Conservation (phyloP, 1,140 invertebrate genomes). For the Mya arenaria region DNA sequence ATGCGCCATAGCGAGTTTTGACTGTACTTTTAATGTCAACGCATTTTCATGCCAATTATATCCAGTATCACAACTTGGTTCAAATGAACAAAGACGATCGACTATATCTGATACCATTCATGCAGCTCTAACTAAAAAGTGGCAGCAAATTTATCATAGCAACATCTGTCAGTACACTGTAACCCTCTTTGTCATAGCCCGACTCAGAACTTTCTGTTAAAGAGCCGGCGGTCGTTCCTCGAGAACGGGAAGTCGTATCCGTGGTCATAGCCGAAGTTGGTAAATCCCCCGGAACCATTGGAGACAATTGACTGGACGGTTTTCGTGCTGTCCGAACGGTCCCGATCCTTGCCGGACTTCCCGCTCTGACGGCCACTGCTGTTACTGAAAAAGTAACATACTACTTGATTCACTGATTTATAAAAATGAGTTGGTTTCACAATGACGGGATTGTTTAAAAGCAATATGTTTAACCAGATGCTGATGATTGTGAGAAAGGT, state of each 20-base stretch:
- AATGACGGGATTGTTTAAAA: no score
- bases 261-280: slow-evolving; percentile 50
- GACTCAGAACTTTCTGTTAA: slow-evolving; percentile 39
- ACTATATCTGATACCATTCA: background rate
- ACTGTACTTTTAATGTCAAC: background rate
- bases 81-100: background rate
- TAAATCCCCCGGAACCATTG: slow-evolving; percentile 32
- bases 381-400: slow-evolving; percentile 39
- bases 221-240: slow-evolving; percentile 26
- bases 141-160: background rate
- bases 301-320: slow-evolving; percentile 45
- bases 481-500: no score
- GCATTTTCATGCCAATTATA: background rate
- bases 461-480: no score
- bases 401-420: no score
- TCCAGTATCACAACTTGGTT: background rate
- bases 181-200: background rate
- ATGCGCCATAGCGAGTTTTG: no score
- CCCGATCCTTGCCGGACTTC: slow-evolving; percentile 23
- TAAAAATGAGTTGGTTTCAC: no score
- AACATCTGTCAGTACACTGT: no score
- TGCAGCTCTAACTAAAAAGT: background rate
- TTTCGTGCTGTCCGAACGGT: slow-evolving; percentile 63
- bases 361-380: slow-evolving; percentile 22
- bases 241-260: slow-evolving; percentile 38